Percentiles rank a stretch among this genome's conserved stretches.
phyloP scores from a whole-genome alignment of 2,888 invertebrate species.

The Dolomedes plantarius region DNA sequence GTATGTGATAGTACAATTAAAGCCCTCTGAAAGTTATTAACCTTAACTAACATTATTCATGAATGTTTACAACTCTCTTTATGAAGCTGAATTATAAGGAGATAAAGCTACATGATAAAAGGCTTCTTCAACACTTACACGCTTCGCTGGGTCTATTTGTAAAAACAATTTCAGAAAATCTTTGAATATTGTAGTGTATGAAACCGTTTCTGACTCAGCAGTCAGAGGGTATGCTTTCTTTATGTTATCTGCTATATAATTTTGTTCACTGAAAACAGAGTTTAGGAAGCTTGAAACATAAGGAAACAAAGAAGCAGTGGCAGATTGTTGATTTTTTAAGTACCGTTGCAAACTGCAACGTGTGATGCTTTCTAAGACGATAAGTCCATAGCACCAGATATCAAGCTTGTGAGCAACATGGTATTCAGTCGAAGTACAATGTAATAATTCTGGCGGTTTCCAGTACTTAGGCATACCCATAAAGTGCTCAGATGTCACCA shows the following conservation, averaged over 20 bases:
- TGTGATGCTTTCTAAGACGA: slow-evolving; percentile 13
- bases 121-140: neutral
- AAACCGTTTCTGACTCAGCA: neutral
- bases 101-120: neutral
- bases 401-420: neutral
- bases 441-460: slow-evolving; percentile 17
- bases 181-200: neutral
- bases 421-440: neutral
- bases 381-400: slow-evolving; percentile 15
- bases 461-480: slow-evolving; percentile 15
- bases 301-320: neutral
- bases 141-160: neutral
- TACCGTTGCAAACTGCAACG: neutral
- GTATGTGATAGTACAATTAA: too few species aligned
- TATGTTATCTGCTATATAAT: neutral
- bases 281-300: neutral
- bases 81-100: too few species aligned
- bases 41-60: too few species aligned
- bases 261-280: neutral
- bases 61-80: too few species aligned
- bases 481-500: neutral
- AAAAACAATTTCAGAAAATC: neutral
- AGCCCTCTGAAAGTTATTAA: too few species aligned
- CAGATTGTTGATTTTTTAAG: neutral
- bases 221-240: neutral